Evolutionary conservation across 2,888 invertebrate genomes (phyloP).

Genomic region (Synanthedon myopaeformis): DNA sequence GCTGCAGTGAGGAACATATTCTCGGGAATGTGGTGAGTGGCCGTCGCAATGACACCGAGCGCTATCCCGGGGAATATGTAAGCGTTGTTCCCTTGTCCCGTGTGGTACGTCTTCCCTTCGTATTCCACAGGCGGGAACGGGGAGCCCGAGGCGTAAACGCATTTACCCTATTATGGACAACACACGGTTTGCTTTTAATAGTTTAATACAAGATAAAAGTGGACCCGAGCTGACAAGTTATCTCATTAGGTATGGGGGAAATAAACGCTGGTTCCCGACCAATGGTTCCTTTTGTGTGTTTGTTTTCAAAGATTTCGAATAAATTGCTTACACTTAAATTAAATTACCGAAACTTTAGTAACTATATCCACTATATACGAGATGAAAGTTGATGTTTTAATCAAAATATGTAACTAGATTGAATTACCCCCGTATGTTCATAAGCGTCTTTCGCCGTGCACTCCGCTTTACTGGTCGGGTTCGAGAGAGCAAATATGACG

Average conservation of each 20-base stretch:
- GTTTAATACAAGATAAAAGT: too few species aligned
- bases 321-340: too few species aligned
- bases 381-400: background rate
- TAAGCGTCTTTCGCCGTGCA: constrained; percentile 98
- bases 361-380: too few species aligned
- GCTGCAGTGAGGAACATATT: constrained; percentile 95
- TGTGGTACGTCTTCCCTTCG: constrained; percentile 83
- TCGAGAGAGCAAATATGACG: constrained; percentile 96
- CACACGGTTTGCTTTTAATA: too few species aligned
- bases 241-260: too few species aligned
- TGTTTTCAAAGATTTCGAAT: too few species aligned
- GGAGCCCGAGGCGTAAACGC: constrained; percentile 95
- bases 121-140: constrained; percentile 90
- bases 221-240: too few species aligned
- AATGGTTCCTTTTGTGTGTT: too few species aligned
- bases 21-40: constrained; percentile 93
- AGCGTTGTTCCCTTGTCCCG: constrained; percentile 98
- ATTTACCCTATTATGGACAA: constrained; percentile 78
- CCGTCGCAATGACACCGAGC: constrained; percentile 91
- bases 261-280: too few species aligned
- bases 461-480: constrained; percentile 97
- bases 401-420: background rate
- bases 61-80: constrained; percentile 98
- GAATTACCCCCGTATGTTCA: constrained; percentile 82
- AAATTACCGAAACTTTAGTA: too few species aligned